A percentile compares a stretch with the other conserved stretches of the same genome.
These are phyloP conservation scores for Hoplostethus mediterraneus DNA, from an alignment of 2,797 vertebrate species.

Conservation along the genomic window DNA sequence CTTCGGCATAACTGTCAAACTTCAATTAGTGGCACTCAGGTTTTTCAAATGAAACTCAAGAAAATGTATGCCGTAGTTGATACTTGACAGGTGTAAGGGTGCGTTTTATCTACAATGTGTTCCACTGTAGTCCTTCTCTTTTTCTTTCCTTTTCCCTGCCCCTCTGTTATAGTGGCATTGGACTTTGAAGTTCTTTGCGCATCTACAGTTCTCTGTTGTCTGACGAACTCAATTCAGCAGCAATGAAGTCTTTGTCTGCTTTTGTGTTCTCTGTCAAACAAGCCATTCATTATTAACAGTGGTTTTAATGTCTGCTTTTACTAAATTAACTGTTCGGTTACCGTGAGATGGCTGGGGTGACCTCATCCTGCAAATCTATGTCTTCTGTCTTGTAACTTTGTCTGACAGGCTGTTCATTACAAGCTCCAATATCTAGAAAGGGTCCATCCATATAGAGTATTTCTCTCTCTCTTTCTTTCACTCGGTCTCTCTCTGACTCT, in stretches of 20 bases:
- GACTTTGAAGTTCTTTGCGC: constrained; percentile 65
- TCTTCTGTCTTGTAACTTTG: constrained; percentile 41
- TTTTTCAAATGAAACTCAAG: constrained; percentile 26
- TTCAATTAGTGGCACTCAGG: constrained; percentile 40
- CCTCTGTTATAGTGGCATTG: constrained; percentile 35
- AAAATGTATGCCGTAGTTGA: background rate
- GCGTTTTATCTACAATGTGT: constrained; percentile 34
- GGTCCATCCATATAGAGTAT: constrained; percentile 29
- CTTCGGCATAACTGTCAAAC: constrained; percentile 19
- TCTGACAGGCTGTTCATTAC: constrained; percentile 48
- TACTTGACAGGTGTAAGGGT: constrained; percentile 27
- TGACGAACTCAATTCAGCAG: constrained; percentile 64
- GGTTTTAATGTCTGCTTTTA: constrained; percentile 74
- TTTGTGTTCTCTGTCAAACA: constrained; percentile 64
- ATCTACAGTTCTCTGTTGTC: constrained; percentile 54
- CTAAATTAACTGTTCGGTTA: constrained; percentile 63
- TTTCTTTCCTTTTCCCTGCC: constrained; percentile 44
- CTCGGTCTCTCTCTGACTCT: constrained; percentile 4
- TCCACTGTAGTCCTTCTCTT: constrained; percentile 34
- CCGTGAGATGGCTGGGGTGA: constrained; percentile 49
- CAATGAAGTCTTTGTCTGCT: constrained; percentile 58
- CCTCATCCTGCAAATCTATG: constrained; percentile 35
- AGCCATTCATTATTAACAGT: constrained; percentile 70
- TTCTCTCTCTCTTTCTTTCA: background rate
- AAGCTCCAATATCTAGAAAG: constrained; percentile 53